These are phyloP conservation scores for Pelodytes ibericus DNA, from an alignment of 2,797 vertebrate species.

Conservation along the genomic window DNA sequence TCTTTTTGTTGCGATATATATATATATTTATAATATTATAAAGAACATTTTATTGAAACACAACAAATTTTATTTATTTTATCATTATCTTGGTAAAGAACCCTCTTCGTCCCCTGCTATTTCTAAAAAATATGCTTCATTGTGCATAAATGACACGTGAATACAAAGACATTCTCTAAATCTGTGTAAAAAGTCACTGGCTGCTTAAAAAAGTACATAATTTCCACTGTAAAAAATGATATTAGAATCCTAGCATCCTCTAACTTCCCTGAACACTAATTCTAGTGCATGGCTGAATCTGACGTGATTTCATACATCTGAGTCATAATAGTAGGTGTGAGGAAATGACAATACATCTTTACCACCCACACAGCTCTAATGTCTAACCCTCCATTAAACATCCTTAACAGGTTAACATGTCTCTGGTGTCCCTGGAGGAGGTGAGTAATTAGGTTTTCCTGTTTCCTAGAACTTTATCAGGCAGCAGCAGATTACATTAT, in stretches of 20 bases:
- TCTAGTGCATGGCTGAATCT: not conserved
- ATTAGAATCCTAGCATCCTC: not conserved
- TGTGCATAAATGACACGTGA: no score
- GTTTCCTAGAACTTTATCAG: constrained; percentile 44
- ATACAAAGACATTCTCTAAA: not conserved
- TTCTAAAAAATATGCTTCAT: no score
- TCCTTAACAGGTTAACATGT: constrained; percentile 30
- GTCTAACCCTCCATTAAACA: constrained; percentile 29
- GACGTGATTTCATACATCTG: constrained; percentile 34
- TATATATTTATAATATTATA: no score
- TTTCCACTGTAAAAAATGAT: not conserved
- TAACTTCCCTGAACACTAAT: not conserved
- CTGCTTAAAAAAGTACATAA: not conserved
- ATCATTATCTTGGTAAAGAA: no score
- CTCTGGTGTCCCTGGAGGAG: constrained; percentile 20
- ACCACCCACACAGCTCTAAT: constrained; percentile 40
- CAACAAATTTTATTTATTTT: no score
- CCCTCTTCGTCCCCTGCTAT: no score
- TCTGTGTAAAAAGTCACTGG: not conserved
- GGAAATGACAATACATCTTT: constrained; percentile 31
- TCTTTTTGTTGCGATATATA: no score
- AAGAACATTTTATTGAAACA: no score
- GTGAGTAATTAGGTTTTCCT: constrained; percentile 41
- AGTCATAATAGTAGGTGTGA: constrained; percentile 37
- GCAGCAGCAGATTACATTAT: constrained; percentile 46